These are phyloP conservation scores for Gymnarchus niloticus DNA, from an alignment of 2,113 vertebrate genomes.

Conservation along the genomic window DNA sequence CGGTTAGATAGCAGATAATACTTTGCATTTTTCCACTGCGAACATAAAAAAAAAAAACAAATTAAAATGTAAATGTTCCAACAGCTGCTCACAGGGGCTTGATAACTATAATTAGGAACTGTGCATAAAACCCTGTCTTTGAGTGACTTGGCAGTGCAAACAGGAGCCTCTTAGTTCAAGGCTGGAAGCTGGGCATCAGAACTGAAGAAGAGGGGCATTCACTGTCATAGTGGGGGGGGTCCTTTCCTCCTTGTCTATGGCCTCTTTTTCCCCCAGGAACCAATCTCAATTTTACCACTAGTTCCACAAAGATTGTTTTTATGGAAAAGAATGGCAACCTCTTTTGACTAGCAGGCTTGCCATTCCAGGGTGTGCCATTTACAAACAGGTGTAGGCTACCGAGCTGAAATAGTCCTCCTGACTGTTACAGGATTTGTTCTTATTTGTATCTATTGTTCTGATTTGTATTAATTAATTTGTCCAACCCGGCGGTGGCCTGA, in stretches of 20 bases:
- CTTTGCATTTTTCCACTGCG: neutral
- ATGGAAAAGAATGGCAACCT: slow-evolving; percentile 33
- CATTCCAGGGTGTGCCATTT: slow-evolving; percentile 30
- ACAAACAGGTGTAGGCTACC: slow-evolving; percentile 6
- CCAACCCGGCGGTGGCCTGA: too few species aligned
- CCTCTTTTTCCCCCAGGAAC: slow-evolving; percentile 35
- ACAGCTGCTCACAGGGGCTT: slow-evolving; percentile 47
- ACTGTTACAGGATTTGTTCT: too few species aligned
- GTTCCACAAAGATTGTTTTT: slow-evolving; percentile 42
- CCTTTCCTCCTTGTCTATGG: slow-evolving; percentile 41
- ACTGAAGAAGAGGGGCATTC: slow-evolving; percentile 61
- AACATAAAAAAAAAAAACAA: slow-evolving; percentile 1
- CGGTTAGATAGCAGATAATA: neutral
- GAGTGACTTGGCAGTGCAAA: slow-evolving; percentile 50
- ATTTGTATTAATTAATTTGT: too few species aligned
- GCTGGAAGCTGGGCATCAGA: slow-evolving; percentile 44
- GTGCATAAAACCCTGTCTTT: slow-evolving; percentile 54
- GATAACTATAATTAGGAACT: slow-evolving; percentile 56
- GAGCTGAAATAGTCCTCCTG: neutral
- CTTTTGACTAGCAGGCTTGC: slow-evolving; percentile 36
- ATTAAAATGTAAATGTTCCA: slow-evolving; percentile 42
- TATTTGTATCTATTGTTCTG: too few species aligned
- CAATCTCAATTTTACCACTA: slow-evolving; percentile 52
- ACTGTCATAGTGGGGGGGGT: slow-evolving; percentile 50
- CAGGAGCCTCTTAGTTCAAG: slow-evolving; percentile 59